Evolutionary conservation across 2,888 invertebrate genomes (phyloP), one percentile per base, ranked within the genome.

Genomic region (Zygothrica quintamaculata): DNA sequence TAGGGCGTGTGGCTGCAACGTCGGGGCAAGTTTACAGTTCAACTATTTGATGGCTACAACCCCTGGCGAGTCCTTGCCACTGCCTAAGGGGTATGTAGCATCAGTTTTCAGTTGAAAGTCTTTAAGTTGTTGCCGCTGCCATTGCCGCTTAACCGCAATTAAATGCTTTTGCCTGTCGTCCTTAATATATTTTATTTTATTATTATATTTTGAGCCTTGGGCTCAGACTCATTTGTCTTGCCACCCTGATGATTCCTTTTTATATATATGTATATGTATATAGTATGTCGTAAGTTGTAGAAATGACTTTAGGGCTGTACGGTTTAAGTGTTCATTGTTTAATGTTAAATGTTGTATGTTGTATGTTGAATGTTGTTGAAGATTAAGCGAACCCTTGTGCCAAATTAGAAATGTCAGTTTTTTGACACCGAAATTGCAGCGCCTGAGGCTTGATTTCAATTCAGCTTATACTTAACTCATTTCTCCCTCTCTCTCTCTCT

Each of bases 391-490:
- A 53, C 76, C 73, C 67, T 18, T 60, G 51, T 58, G 71, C n/a
- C 77, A 84, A 80, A 80, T 80, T 80, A 84, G 80, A 80, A 86
- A 80, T 84, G 80, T 84, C 80, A 80, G 86, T 84, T 77, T 86
- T 74, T 77, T 80, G 80, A 86, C 84, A 59, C 84, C 86, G 74
- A 86, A 80, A 80, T 80, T 80, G 59, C 79, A 26, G 34, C 12
- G 64, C 71, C 84, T 43, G 44, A 44, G 81, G 79, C 71, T 70
- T 62, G 73, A 76, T 79, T 84, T 34, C 39, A 39, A 26, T 43
- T 26, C 46, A 11, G n/a, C n/a, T 31, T 16, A 22, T 50, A n/a
- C n/a, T n/a, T n/a, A n/a, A n/a, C n/a, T n/a, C n/a, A n/a, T n/a
- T n/a, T n/a, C n/a, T n/a, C n/a, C n/a, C n/a, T n/a, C n/a, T n/a